Percentiles rank a stretch among this genome's conserved stretches.
Evolutionary conservation across 2,888 invertebrate species (phyloP).

Genomic region (Apantesis nais): DNA sequence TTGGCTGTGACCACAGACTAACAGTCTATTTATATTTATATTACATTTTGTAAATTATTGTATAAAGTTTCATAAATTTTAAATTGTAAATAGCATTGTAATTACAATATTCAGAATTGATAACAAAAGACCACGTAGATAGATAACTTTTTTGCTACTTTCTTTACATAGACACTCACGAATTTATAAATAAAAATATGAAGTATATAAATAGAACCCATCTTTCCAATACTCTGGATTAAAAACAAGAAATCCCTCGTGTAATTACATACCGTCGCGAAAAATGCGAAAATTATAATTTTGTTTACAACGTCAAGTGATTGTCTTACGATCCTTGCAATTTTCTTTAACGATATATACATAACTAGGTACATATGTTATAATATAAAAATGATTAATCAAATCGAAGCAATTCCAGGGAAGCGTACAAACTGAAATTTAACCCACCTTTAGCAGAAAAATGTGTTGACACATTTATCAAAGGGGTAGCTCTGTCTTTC

Average conservation of each 20-base stretch:
- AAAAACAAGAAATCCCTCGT: conserved; percentile 4
- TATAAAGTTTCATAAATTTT: too few relatives aligned
- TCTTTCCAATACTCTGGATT: background rate
- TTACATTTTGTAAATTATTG: background rate
- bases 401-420: background rate
- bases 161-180: background rate
- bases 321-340: conserved; percentile 13
- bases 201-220: background rate
- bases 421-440: background rate
- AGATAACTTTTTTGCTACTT: background rate
- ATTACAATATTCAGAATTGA: background rate
- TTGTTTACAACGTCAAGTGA: conserved; percentile 4
- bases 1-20: background rate
- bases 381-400: background rate
- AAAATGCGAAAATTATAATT: conserved; percentile 16
- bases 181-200: background rate
- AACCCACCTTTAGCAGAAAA: background rate
- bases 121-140: background rate
- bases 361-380: background rate
- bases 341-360: background rate
- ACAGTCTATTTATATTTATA: background rate
- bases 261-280: conserved; percentile 28
- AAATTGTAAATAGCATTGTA: too few relatives aligned
- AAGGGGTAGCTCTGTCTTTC: background rate
- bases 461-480: background rate